Base-by-base conservation (phyloP, 2,797 vertebrate genomes). In the Malacoraja senta region DNA sequence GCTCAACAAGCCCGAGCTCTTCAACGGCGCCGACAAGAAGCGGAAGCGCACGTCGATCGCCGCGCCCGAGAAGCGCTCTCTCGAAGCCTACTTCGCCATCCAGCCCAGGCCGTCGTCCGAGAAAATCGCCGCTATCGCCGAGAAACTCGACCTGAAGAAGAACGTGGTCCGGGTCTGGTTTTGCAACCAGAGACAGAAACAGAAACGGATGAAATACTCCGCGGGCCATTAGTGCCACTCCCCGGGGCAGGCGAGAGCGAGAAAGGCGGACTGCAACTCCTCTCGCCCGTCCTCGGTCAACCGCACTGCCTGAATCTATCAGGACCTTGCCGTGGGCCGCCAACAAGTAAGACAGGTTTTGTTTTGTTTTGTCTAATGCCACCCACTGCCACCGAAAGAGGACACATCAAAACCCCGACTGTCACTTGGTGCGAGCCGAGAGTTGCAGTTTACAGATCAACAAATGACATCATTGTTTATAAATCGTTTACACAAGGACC, bases 81-180 rank as follows among this genome's bases (percentile, higher is more conserved):
- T 99, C 74, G 98, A 99, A 97, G 98, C 98, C 93, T 99, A 99
- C 94, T 99, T 99, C 94, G 97, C 98, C 95, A 97, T 99, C 94
- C 98, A 99, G 96, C 98, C 98, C 0, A 97, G 98, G 94, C 98
- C 98, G 61, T 99, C 98, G 93, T 98, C 98, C 17, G 98, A 99
- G 95, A 99, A 99, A 95, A 99, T 99, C 94, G 98, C 98, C n/a
- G 98, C 98, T 35, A 99, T 98, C 94, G 98, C 98, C 0, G 98
- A 99, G 94, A 99, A 99, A 95, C 97, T 99, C 95, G 98, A 99
- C 96, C 98, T 99, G 93, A 99, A 99, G 97, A 99, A 99, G 96
- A 99, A 99, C 95, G 98, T 99, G 96, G 98, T 99, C 93, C 98
- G 98, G 29, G 98, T 99, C 94, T 99, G 98, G 98, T 99, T 99